Evolutionary conservation across 2,797 vertebrate genomes (phyloP).

Genomic region (Etheostoma nigrum): DNA sequence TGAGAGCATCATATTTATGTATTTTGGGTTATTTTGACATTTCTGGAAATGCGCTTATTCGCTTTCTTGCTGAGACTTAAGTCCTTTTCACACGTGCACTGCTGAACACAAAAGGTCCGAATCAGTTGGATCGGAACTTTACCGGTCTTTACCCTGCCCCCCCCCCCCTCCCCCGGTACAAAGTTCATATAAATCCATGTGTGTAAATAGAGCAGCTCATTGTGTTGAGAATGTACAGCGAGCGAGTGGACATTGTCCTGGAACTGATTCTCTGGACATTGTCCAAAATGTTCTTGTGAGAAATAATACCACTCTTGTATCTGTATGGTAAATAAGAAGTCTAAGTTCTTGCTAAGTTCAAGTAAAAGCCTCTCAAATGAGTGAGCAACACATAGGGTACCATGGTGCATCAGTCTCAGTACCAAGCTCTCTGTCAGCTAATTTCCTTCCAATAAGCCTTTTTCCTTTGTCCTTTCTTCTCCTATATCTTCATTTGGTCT

Average conservation of each 20-base stretch:
- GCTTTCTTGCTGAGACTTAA: neutral
- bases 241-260: no score
- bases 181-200: no score
- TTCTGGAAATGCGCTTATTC: neutral
- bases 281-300: no score
- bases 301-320: neutral
- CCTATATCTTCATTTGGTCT: conserved; percentile 84
- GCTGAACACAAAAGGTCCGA: no score
- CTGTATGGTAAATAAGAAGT: neutral
- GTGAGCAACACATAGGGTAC: conserved; percentile 56
- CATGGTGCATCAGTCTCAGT: conserved; percentile 45
- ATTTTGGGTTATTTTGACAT: conserved; percentile 4
- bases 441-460: conserved; percentile 57
- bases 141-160: no score
- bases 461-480: conserved; percentile 41
- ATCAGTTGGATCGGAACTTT: no score
- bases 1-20: neutral
- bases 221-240: no score
- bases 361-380: conserved; percentile 80
- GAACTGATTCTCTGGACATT: no score
- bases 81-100: no score
- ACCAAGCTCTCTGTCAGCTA: conserved; percentile 49
- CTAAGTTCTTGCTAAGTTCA: conserved; percentile 75
- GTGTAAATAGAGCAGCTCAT: no score
- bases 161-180: no score